phyloP scores from a whole-genome alignment of 2,113 vertebrate species.

The Salvator merianae region DNA sequence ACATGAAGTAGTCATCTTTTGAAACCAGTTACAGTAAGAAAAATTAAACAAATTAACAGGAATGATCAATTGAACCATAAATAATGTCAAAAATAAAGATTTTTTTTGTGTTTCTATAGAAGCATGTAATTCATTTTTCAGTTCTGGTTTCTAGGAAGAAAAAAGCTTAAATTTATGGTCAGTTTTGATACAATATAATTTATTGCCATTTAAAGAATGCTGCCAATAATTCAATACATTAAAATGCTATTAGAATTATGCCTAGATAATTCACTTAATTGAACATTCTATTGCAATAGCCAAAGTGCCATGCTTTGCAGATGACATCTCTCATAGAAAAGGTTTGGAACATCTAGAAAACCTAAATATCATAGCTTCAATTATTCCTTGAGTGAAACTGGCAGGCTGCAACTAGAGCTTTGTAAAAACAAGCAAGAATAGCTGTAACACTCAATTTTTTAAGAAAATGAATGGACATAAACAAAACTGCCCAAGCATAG shows the following conservation, averaged over 20 bases:
- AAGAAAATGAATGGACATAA: neutral
- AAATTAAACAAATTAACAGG: neutral
- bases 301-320: neutral
- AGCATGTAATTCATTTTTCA: neutral
- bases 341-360: neutral
- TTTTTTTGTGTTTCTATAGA: neutral
- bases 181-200: neutral
- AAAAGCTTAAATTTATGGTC: conserved; percentile 1
- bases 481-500: neutral
- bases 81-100: conserved; percentile 7
- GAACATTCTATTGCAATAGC: neutral
- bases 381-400: neutral
- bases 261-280: neutral
- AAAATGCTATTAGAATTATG: conserved; percentile 13
- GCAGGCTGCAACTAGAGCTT: neutral
- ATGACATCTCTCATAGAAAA: neutral
- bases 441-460: neutral
- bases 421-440: neutral
- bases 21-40: neutral
- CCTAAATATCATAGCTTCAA: neutral
- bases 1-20: neutral
- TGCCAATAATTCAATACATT: conserved; percentile 6
- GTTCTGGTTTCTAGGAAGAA: neutral
- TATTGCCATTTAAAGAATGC: conserved; percentile 8
- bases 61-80: conserved; percentile 3